Evolutionary conservation across 2,888 invertebrate genomes (phyloP).

Genomic region (Tanytarsus gracilentus): DNA sequence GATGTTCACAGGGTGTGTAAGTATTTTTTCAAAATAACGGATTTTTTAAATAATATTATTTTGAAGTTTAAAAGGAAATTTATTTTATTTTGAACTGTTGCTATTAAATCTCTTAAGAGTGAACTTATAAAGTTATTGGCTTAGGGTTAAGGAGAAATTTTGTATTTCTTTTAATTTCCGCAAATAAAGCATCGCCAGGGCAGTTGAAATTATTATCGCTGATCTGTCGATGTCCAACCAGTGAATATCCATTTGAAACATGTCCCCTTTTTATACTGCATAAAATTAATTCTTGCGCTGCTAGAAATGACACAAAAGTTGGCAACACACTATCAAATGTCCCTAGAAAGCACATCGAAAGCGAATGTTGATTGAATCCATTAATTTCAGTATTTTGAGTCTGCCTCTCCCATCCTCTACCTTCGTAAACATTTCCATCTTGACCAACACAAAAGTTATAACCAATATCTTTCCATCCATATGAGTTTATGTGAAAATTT

Average conservation of each 20-base stretch:
- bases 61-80: no score
- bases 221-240: not conserved
- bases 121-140: no score
- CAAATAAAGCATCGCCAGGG: not conserved
- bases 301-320: not conserved
- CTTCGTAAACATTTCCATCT: constrained; percentile 5
- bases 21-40: no score
- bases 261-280: not conserved
- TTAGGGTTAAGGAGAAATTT: not conserved
- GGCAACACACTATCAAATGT: not conserved
- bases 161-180: not conserved
- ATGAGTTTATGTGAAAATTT: constrained; percentile 4
- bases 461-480: not conserved
- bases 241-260: not conserved
- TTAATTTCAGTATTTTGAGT: not conserved
- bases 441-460: not conserved
- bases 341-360: not conserved
- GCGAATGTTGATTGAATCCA: not conserved
- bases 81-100: no score
- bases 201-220: not conserved
- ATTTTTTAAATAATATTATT: no score
- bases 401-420: not conserved
- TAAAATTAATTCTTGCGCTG: not conserved
- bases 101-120: no score
- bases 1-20: no score